These are phyloP conservation scores for Anarhynchus alexandrinus DNA, from an alignment of 2,113 vertebrate species.

Conservation along the genomic window DNA sequence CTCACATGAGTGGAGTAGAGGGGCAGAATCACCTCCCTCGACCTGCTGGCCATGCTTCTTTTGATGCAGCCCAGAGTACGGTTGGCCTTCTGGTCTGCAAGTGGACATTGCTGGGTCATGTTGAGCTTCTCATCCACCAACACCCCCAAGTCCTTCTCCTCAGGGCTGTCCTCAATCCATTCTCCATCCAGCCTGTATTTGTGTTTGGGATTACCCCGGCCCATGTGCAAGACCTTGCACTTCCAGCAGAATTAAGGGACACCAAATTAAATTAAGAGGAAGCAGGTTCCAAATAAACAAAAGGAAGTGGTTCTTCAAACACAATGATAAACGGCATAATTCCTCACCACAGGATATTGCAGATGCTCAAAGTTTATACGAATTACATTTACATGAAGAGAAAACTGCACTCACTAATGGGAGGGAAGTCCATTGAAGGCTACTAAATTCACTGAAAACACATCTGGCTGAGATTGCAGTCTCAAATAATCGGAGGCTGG, in stretches of 20 bases:
- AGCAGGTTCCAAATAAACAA: not conserved
- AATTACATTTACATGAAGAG: not conserved
- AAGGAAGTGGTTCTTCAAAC: constrained; percentile 8
- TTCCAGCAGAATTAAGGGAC: not conserved
- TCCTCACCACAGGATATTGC: not conserved
- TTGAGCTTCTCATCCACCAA: not conserved
- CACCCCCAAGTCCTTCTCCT: not conserved
- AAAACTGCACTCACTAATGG: not conserved
- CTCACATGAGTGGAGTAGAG: not conserved
- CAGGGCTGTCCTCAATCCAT: not conserved
- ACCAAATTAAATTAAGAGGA: not conserved
- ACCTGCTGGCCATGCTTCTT: not conserved
- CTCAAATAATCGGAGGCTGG: not conserved
- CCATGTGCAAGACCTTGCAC: not conserved
- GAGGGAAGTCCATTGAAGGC: not conserved
- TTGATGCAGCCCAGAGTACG: not conserved
- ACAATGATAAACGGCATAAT: not conserved
- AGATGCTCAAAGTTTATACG: constrained; percentile 15
- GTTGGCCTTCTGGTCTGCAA: not conserved
- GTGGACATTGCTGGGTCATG: not conserved
- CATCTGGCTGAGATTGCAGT: not conserved
- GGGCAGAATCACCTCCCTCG: not conserved
- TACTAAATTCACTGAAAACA: not conserved
- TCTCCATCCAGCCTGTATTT: not conserved
- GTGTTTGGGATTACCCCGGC: not conserved